These are phyloP conservation scores for Thripadectes ignobilis DNA, from an alignment of 2,797 vertebrate species.

Conservation along the genomic window DNA sequence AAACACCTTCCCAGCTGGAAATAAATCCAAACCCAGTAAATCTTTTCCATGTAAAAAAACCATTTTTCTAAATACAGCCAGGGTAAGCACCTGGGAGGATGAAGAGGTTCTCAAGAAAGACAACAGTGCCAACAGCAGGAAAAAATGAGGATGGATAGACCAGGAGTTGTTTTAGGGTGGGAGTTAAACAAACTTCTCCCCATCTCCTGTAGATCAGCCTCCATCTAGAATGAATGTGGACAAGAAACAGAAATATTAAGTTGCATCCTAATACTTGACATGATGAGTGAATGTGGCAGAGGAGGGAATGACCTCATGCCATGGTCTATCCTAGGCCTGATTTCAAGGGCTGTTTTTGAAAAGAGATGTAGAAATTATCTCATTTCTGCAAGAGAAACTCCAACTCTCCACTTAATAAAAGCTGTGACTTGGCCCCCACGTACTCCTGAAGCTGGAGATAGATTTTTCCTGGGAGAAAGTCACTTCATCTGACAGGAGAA, in stretches of 20 bases:
- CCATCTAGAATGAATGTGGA: neutral
- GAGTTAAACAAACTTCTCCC: neutral
- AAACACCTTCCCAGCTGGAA: conserved; percentile 5
- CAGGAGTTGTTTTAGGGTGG: neutral
- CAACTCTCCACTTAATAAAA: neutral
- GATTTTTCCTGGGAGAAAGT: neutral
- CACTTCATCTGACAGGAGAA: neutral
- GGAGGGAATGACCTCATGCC: neutral
- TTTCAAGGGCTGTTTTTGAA: neutral
- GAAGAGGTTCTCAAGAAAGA: neutral
- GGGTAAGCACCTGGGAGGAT: neutral
- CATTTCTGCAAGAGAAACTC: neutral
- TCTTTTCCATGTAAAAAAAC: neutral
- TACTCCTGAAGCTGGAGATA: neutral
- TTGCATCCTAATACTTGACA: neutral
- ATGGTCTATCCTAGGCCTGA: neutral
- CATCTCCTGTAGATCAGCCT: neutral
- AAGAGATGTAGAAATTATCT: neutral
- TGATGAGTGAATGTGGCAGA: neutral
- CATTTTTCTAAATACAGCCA: neutral
- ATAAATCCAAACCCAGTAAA: neutral
- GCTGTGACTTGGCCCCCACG: neutral
- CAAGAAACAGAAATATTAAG: neutral
- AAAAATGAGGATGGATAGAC: neutral
- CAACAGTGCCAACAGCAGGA: neutral